These are phyloP conservation scores for Rhodophaea formosa DNA, from an alignment of 2,888 invertebrate species.

Conservation along the genomic window DNA sequence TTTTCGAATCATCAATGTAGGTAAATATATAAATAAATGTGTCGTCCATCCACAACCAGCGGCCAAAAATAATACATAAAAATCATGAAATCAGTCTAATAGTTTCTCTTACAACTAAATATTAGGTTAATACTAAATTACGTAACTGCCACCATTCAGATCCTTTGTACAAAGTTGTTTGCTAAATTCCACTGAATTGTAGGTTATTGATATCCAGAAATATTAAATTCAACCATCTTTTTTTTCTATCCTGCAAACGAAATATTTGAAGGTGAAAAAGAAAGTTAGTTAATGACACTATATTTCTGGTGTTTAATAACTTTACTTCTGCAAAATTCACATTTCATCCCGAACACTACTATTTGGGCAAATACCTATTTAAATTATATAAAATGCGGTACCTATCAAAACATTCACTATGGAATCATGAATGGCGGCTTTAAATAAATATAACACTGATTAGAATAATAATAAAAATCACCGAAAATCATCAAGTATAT, in stretches of 20 bases:
- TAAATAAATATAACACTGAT: constrained; percentile 10
- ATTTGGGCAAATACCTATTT: constrained; percentile 6
- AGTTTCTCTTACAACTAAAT: constrained; percentile 59
- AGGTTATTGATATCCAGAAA: too few species aligned
- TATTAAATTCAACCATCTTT: too few species aligned
- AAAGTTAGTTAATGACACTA: too few species aligned
- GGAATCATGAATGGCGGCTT: constrained; percentile 14
- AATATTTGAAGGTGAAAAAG: too few species aligned
- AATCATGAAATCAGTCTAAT: constrained; percentile 68
- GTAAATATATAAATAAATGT: neutral
- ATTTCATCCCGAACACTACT: neutral
- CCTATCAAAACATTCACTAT: neutral
- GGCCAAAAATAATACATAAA: constrained; percentile 36
- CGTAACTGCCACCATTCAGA: constrained; percentile 12
- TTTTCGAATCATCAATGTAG: too few species aligned
- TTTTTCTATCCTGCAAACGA: too few species aligned
- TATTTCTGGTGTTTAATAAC: too few species aligned
- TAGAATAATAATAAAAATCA: constrained; percentile 3
- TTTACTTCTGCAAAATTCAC: neutral
- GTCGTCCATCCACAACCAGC: constrained; percentile 8
- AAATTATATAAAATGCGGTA: neutral
- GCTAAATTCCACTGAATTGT: too few species aligned
- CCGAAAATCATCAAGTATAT: too few species aligned
- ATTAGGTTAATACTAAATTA: constrained; percentile 7
- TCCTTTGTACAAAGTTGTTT: neutral